phyloP scores from a whole-genome alignment of 2,113 vertebrate genomes.

The Echinops telfairi region DNA sequence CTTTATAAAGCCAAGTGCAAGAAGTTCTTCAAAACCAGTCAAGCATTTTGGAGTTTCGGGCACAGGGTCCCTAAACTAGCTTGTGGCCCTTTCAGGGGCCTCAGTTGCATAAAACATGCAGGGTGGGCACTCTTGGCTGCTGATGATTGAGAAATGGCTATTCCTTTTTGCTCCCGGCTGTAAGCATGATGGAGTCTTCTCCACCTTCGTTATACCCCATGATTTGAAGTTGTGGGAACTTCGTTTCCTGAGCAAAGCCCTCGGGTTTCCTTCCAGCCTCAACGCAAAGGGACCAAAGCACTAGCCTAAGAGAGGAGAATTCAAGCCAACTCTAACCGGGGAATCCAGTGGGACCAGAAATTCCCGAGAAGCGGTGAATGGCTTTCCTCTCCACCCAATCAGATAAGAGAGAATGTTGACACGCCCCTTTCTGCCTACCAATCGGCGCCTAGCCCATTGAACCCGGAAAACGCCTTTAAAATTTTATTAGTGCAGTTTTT shows the following conservation, averaged over 20 bases:
- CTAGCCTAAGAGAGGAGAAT: background rate
- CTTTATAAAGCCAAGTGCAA: background rate
- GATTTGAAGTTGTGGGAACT: background rate
- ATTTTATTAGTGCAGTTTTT: background rate
- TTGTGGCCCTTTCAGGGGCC: background rate
- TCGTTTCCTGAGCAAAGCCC: background rate
- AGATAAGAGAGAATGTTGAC: background rate
- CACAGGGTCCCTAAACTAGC: background rate
- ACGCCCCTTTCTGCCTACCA: slow-evolving; percentile 42
- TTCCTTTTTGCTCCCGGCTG: background rate
- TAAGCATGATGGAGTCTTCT: background rate
- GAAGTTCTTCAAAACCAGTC: background rate
- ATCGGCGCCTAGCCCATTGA: slow-evolving; percentile 37
- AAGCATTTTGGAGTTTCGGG: background rate
- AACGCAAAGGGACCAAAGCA: background rate
- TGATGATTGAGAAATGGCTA: background rate
- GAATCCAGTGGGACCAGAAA: rapidly evolving
- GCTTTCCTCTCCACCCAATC: slow-evolving; percentile 30
- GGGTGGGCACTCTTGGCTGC: background rate
- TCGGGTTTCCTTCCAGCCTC: background rate
- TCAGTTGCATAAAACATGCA: background rate
- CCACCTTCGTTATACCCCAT: background rate
- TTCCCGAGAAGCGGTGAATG: background rate
- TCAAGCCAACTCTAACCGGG: no score
- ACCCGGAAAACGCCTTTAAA: slow-evolving; percentile 31